Evolutionary conservation across 2,113 vertebrate genomes (phyloP).

Genomic region (Toxotes jaculatrix): DNA sequence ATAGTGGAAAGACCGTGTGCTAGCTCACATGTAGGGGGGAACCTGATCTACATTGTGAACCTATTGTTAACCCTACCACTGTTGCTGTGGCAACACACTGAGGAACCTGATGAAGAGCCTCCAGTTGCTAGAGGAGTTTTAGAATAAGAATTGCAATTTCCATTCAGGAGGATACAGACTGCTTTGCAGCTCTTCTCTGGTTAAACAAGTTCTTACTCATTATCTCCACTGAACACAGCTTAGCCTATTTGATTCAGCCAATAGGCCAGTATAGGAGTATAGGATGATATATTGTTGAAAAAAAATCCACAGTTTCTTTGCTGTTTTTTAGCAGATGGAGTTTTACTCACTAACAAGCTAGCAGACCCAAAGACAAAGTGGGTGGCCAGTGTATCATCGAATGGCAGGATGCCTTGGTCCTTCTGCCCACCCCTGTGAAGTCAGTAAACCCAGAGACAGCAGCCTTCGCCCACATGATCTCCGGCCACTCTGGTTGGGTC

Average conservation of each 20-base stretch:
- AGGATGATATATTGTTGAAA: too few species aligned
- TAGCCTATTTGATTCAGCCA: too few species aligned
- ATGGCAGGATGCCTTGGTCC: conserved; percentile 13
- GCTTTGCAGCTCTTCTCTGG: too few species aligned
- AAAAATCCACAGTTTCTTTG: background rate
- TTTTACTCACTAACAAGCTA: background rate
- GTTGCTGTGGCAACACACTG: conserved; percentile 37
- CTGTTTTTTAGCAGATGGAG: conserved; percentile 3
- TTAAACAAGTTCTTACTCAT: too few species aligned
- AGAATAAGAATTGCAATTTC: background rate
- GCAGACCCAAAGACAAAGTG: conserved; percentile 4
- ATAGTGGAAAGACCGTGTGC: background rate
- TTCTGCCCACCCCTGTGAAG: conserved; percentile 4
- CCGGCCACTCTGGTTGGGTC: background rate
- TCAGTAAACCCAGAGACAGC: background rate
- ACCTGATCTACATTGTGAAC: background rate
- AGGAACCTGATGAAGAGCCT: conserved; percentile 6
- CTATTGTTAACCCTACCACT: background rate
- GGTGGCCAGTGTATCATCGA: background rate
- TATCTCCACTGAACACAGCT: too few species aligned
- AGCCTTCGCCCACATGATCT: background rate
- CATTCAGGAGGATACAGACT: background rate
- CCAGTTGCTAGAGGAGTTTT: conserved; percentile 4
- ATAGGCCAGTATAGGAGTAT: too few species aligned
- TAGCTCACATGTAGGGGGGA: background rate